These are phyloP conservation scores for Acanthosepion pharaonis DNA, from an alignment of 2,888 invertebrate species.

Conservation along the genomic window DNA sequence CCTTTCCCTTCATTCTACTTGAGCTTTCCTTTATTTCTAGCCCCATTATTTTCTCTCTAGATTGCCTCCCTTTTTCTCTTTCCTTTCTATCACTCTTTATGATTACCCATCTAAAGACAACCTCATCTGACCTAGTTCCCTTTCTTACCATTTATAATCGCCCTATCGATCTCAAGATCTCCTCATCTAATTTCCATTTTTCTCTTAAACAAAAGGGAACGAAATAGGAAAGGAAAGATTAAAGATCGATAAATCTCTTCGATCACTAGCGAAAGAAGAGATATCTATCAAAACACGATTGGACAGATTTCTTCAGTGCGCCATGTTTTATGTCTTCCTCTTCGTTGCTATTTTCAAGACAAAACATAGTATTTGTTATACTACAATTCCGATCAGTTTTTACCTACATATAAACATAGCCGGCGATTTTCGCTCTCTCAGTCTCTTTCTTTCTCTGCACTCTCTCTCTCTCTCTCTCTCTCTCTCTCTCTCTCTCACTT, in stretches of 20 bases:
- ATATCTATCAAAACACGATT: not conserved
- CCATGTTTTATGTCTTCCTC: not conserved
- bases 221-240: not conserved
- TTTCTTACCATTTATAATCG: not conserved
- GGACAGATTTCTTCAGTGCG: not conserved
- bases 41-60: not conserved
- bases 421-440: too few species aligned
- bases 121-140: not conserved
- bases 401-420: not conserved
- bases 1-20: not conserved
- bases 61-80: not conserved
- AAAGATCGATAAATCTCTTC: not conserved
- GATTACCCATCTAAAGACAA: not conserved
- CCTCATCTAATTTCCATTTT: conserved; percentile 2
- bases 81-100: not conserved
- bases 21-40: not conserved
- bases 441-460: not conserved
- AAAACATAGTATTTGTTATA: not conserved
- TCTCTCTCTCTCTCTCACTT: not conserved
- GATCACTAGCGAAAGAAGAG: not conserved
- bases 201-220: not conserved
- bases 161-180: not conserved
- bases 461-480: not conserved
- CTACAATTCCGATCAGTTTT: not conserved
- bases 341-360: not conserved